These are phyloP conservation scores for Peromyscus attwateri DNA, from an alignment of 2,797 vertebrate genomes.

Conservation along the genomic window DNA sequence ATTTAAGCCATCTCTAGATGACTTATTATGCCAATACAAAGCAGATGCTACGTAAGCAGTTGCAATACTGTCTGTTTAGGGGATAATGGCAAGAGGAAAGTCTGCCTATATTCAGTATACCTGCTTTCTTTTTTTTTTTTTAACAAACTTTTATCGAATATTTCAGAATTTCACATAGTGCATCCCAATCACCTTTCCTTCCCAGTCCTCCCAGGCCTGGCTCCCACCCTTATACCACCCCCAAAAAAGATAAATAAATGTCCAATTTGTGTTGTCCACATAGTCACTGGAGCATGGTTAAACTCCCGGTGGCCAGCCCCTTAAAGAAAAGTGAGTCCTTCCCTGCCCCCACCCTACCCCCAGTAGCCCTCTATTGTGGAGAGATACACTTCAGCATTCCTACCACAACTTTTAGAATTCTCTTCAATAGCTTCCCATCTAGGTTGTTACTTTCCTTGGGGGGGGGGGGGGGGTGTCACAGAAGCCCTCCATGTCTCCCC, in stretches of 20 bases:
- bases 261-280: neutral
- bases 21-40: neutral
- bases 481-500: neutral
- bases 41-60: no score
- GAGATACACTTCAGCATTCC: neutral
- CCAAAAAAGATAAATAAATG: neutral
- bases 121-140: neutral
- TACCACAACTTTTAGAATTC: neutral
- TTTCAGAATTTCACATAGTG: neutral
- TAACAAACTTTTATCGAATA: neutral
- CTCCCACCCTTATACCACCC: neutral
- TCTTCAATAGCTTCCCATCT: neutral
- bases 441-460: neutral
- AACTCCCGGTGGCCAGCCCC: neutral
- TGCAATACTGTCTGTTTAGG: neutral
- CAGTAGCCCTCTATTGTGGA: neutral
- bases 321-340: neutral
- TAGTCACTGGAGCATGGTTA: neutral
- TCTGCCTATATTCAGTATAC: neutral
- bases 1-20: neutral
- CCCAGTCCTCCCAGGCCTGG: neutral
- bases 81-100: neutral
- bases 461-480: neutral
- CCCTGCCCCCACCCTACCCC: no score
- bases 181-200: neutral